A percentile compares a stretch with the other conserved stretches of the same genome.
phyloP scores from a whole-genome alignment of 2,888 invertebrate genomes.

The Drosophila picticornis region DNA sequence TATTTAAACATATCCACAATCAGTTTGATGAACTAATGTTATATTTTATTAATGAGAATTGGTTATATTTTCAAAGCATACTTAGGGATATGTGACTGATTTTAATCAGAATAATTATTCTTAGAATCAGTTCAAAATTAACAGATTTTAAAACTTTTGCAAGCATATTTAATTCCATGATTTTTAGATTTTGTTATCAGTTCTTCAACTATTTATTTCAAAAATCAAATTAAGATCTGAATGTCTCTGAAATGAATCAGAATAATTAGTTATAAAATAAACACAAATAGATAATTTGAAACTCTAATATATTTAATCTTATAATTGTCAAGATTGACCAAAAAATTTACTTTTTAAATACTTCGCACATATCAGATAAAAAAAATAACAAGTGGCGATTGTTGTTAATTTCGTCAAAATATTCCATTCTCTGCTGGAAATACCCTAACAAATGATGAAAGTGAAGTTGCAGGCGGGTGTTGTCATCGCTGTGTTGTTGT shows the following conservation, averaged over 20 bases:
- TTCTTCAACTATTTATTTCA: neutral
- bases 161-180: neutral
- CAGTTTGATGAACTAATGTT: neutral
- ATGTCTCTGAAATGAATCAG: neutral
- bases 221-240: neutral
- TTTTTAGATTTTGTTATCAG: neutral
- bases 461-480: constrained; percentile 59
- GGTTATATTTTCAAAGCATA: neutral
- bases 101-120: neutral
- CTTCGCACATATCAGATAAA: neutral
- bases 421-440: neutral
- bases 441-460: constrained; percentile 40
- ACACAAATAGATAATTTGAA: neutral
- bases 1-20: neutral
- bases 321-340: neutral
- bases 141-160: neutral
- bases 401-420: neutral
- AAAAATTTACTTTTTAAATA: neutral
- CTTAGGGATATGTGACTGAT: neutral
- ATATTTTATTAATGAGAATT: neutral
- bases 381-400: neutral
- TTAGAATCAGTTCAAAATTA: neutral
- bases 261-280: neutral
- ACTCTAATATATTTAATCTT: neutral
- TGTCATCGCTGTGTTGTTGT: constrained; percentile 35